These are phyloP conservation scores for Coenonympha glycerion DNA, from an alignment of 2,888 invertebrate genomes.

Conservation along the genomic window DNA sequence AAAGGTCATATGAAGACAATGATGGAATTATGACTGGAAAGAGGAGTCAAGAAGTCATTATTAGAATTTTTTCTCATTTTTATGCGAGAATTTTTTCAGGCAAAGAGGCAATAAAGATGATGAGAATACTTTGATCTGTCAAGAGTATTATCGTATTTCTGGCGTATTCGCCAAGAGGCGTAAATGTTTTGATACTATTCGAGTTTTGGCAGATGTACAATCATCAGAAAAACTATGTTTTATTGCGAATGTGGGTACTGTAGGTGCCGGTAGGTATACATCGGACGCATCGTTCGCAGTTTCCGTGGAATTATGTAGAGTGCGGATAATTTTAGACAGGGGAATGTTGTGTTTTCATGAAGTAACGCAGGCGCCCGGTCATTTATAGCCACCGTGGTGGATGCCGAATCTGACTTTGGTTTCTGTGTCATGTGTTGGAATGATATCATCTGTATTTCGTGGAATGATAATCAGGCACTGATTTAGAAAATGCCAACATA, in stretches of 20 bases:
- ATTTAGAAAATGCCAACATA: neutral
- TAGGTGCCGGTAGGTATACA: too few species aligned
- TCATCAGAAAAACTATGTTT: constrained; percentile 37
- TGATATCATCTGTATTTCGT: constrained; percentile 11
- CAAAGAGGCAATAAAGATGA: neutral
- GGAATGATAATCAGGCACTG: neutral
- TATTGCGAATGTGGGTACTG: constrained; percentile 29
- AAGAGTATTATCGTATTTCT: constrained; percentile 14
- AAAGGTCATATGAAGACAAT: too few species aligned
- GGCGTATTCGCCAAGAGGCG: constrained; percentile 22
- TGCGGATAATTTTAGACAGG: constrained; percentile 46
- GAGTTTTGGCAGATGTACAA: constrained; percentile 53
- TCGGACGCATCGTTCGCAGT: constrained; percentile 29
- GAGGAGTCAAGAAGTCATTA: too few species aligned
- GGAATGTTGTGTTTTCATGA: constrained; percentile 47
- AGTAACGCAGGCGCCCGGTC: constrained; percentile 38
- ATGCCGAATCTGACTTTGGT: constrained; percentile 16
- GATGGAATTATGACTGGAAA: too few species aligned
- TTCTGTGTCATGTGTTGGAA: constrained; percentile 17
- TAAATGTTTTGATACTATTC: constrained; percentile 30
- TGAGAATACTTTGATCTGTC: neutral
- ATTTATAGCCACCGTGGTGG: constrained; percentile 39
- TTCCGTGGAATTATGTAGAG: constrained; percentile 42
- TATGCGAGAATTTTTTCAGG: too few species aligned
- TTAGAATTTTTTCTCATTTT: too few species aligned